Conservation (phyloP, 2,113 vertebrate species). For the Gasterosteus aculeatus region DNA sequence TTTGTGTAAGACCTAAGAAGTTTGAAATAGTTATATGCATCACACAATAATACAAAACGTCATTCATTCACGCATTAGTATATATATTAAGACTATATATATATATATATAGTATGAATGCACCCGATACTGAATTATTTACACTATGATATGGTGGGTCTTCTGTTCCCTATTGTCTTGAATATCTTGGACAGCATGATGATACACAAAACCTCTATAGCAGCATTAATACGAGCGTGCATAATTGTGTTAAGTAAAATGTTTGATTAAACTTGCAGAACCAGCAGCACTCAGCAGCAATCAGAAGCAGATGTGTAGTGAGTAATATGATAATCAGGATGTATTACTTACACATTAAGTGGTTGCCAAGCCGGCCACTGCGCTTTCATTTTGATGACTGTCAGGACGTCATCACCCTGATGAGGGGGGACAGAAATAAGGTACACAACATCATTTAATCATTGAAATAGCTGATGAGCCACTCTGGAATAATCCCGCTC, state of each 20-base stretch:
- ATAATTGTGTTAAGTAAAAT: neutral
- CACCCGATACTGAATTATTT: neutral
- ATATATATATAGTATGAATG: neutral
- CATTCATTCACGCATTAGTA: neutral
- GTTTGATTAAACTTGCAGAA: neutral
- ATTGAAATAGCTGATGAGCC: neutral
- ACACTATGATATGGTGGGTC: neutral
- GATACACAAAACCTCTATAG: neutral
- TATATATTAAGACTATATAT: neutral
- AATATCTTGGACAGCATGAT: neutral
- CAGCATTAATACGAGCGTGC: neutral
- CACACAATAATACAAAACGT: neutral
- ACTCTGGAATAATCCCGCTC: constrained; percentile 1
- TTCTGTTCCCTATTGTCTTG: neutral
- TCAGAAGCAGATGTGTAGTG: neutral
- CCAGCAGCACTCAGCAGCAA: neutral
- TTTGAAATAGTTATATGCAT: neutral
- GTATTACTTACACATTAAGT: constrained; percentile 92
- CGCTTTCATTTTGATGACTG: constrained; percentile 99
- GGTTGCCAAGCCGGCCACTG: constrained; percentile 99
- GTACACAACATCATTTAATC: constrained; percentile 16
- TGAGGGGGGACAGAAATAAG: constrained; percentile 39
- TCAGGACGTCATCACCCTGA: constrained; percentile 96
- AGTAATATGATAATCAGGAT: constrained; percentile 3
- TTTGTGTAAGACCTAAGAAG: neutral